Base-by-base conservation (phyloP, 2,888 invertebrate genomes). In the Metallyticus violacea region DNA sequence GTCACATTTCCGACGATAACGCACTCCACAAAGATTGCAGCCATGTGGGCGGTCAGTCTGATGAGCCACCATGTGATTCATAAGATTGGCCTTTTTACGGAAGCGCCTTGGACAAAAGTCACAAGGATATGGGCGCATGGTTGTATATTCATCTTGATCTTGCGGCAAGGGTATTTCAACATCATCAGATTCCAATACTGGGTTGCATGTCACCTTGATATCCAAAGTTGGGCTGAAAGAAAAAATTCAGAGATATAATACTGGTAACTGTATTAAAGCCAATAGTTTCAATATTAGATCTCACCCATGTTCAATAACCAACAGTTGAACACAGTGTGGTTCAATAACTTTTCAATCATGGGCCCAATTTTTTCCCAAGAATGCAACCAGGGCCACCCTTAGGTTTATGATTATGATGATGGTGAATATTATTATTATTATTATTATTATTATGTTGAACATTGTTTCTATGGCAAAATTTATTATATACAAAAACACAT, bases 21-120 rank as follows among this genome's bases (percentile, higher is more conserved):
- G 93, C 26, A 96, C 95, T 0, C 97, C 97, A 90, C 97, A 97
- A 86, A 97, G 92, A 91, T 97, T 97, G 91, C 97, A 97, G 22
- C 95, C 95, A 90, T 96, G 96, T 2, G 97, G 96, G 7, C 96
- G 93, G 91, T 97, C 97, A 82, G 95, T 96, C 91, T 97, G 97
- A 92, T 97, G 97, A 0, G 96, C 96, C 6, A 97, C 95, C 96
- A 97, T 97, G 91, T 97, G 97, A 91, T 96, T 96, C 95, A 96
- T 96, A 0, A 97, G 93, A 88, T 96, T 96, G 5, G 95, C 95
- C 90, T 97, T 97, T 90, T 97, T 97, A 79, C 96, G 95, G 91
- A 97, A 97, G 88, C 97, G 93, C 0, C 97, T 94, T 88, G 96
- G 96, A 91, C 97, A 97, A 91, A 97, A 97, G 91, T 97, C 97